Evolutionary conservation across 2,888 invertebrate genomes (phyloP), one percentile per base, ranked within the genome.

Genomic region (Vandiemenella viatica): DNA sequence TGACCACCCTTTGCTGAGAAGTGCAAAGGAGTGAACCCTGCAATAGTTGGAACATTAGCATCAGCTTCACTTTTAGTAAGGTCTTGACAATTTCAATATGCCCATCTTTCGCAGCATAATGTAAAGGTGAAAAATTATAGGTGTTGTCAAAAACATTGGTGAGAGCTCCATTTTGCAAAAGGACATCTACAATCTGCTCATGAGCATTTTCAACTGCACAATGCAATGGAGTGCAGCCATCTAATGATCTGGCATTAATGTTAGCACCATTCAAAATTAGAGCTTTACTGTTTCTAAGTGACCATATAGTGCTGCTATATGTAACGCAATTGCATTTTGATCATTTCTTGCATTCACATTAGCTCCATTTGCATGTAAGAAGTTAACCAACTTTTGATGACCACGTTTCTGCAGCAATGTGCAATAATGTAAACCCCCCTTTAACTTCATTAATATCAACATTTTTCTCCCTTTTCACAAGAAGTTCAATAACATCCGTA

Each of bases 301-400:
- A 23, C 48, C 49, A 17, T 49, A 32, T 23, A 13, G 15, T 21
- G 48, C 43, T 8, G 55, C 55, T 16, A 43, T n/a, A 50, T 55
- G 55, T 32, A 58, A 42, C 22, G 52, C 49, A 15, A 56, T 57
- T 10, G 43, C n/a, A n/a, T n/a, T n/a, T n/a, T n/a, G n/a, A n/a
- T n/a, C n/a, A n/a, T n/a, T n/a, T n/a, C n/a, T n/a, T n/a, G n/a
- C n/a, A n/a, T n/a, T n/a, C n/a, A n/a, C n/a, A n/a, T n/a, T n/a
- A n/a, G n/a, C n/a, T n/a, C 48, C 54, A 13, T 52, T 50, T 40
- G 49, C 45, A 17, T 53, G 43, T 18, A 57, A 40, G 41, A 53
- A 6, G n/a, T 56, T 50, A 45, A 53, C 48, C 17, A 57, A 37
- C 22, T 50, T 53, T 37, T 38, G 18, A 51, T 50, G 37, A 45